A percentile compares a stretch with the other conserved stretches of the same genome.
Conservation (phyloP, 2,113 vertebrate genomes). For the Mixornis gularis region DNA sequence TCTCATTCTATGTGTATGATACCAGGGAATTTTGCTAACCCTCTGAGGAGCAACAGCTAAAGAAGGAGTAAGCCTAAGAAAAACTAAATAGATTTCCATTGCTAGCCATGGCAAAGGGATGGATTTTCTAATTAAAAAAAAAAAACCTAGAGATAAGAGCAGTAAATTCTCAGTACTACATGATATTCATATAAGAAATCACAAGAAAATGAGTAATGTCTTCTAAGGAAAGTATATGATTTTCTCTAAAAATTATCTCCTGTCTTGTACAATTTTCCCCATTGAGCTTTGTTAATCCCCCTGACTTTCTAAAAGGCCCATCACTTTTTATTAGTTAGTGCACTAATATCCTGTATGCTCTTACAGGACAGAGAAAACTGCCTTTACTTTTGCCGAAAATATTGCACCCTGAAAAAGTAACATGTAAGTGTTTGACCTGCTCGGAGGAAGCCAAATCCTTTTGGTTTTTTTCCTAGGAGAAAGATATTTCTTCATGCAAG, state of each 20-base stretch:
- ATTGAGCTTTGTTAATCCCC: neutral
- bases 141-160: neutral
- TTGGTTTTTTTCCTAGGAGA: neutral
- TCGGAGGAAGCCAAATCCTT: neutral
- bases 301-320: neutral
- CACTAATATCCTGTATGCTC: neutral
- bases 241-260: neutral
- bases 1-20: accelerated
- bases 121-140: neutral
- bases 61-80: neutral
- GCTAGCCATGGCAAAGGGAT: neutral
- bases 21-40: neutral
- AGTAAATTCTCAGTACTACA: neutral
- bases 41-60: neutral
- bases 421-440: neutral
- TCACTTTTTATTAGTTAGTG: neutral
- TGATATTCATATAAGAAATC: neutral
- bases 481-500: neutral
- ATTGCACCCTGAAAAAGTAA: neutral
- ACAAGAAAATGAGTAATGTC: neutral
- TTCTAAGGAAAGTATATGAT: neutral
- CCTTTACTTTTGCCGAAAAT: neutral
- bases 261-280: neutral
- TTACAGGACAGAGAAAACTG: neutral
- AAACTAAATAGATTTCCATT: neutral